A percentile compares a stretch with the other conserved stretches of the same genome.
Conservation (phyloP, 2,888 invertebrate genomes). For the Lithosia quadra region DNA sequence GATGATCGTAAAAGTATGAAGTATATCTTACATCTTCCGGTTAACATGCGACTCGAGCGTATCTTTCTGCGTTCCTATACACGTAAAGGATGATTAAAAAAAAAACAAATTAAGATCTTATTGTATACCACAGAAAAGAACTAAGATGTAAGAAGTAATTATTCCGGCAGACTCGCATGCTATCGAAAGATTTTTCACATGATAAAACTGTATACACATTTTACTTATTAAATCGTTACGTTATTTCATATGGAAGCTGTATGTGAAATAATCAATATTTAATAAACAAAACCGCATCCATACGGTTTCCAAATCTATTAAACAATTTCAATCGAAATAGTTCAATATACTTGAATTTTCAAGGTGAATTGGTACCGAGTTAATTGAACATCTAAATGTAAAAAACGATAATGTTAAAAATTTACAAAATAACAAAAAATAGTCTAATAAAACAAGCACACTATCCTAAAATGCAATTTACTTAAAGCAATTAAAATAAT, state of each 20-base stretch:
- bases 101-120: constrained; percentile 10
- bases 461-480: constrained; percentile 77
- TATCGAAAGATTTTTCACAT: constrained; percentile 47
- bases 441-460: constrained; percentile 78
- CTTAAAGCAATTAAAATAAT: constrained; percentile 78
- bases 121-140: constrained; percentile 22
- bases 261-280: constrained; percentile 57
- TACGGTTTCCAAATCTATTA: constrained; percentile 67
- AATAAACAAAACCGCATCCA: constrained; percentile 57
- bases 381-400: constrained; percentile 73
- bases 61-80: constrained; percentile 10
- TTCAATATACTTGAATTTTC: constrained; percentile 49
- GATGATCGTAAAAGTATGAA: constrained; percentile 59
- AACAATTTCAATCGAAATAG: constrained; percentile 54
- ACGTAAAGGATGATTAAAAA: background rate
- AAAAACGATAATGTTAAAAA: constrained; percentile 76
- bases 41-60: constrained; percentile 46
- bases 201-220: constrained; percentile 59
- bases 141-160: constrained; percentile 10
- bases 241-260: constrained; percentile 60
- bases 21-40: constrained; percentile 33
- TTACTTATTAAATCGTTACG: constrained; percentile 59
- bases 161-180: constrained; percentile 49
- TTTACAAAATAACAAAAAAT: constrained; percentile 82
- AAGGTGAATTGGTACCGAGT: constrained; percentile 70